A percentile compares a stretch with the other conserved stretches of the same genome.
Conservation (phyloP, 1,140 invertebrate genomes). For the Pteromalus puparum region DNA sequence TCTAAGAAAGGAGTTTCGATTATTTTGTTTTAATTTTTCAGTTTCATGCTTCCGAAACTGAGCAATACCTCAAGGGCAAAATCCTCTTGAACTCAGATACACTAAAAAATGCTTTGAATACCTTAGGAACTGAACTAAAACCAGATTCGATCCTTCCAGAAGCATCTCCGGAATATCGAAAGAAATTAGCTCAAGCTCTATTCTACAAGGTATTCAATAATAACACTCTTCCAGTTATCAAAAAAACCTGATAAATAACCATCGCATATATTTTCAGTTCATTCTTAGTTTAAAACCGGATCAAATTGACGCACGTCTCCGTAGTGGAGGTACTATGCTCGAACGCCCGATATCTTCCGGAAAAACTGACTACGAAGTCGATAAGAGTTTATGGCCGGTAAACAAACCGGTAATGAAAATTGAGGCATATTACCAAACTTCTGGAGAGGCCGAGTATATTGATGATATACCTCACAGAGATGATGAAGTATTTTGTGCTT, state of each 20-base stretch:
- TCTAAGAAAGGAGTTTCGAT: neutral
- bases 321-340: conserved; percentile 76
- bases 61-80: conserved; percentile 80
- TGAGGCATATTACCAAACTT: conserved; percentile 84
- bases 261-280: conserved; percentile 68
- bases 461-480: conserved; percentile 79
- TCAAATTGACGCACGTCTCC: conserved; percentile 63
- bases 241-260: neutral
- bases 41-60: conserved; percentile 81
- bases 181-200: conserved; percentile 80
- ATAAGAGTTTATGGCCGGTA: conserved; percentile 84
- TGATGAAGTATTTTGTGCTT: conserved; percentile 80
- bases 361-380: conserved; percentile 82
- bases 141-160: conserved; percentile 80
- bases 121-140: conserved; percentile 78
- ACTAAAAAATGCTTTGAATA: conserved; percentile 77
- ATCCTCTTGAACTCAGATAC: conserved; percentile 75
- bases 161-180: conserved; percentile 80
- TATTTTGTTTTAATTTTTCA: conserved; percentile 55
- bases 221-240: neutral
- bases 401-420: conserved; percentile 86
- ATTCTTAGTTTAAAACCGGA: conserved; percentile 74
- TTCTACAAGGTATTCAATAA: conserved; percentile 84
- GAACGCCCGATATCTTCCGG: conserved; percentile 82
- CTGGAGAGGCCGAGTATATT: conserved; percentile 82